phyloP scores from a whole-genome alignment of 2,113 vertebrate species.

The Bufo bufo region DNA sequence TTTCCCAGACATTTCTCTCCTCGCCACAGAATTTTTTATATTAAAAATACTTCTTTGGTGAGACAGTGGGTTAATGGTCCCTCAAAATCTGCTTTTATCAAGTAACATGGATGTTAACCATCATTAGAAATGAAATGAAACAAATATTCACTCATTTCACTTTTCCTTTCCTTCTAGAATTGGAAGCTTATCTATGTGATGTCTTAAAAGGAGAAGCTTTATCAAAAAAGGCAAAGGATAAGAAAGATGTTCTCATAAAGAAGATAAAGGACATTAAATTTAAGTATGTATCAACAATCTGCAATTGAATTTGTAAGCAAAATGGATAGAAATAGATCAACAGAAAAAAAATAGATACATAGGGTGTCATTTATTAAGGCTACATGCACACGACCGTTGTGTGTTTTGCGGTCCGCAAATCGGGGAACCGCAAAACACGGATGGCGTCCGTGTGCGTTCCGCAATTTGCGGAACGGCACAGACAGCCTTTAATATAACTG shows the following conservation, averaged over 20 bases:
- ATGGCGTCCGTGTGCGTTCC: too few relatives aligned
- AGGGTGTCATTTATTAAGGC: too few relatives aligned
- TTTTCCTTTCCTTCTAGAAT: constrained; percentile 75
- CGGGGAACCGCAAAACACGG: too few relatives aligned
- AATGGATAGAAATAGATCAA: not conserved
- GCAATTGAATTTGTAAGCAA: not conserved
- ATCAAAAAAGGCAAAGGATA: constrained; percentile 92
- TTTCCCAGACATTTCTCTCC: too few relatives aligned
- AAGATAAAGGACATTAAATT: constrained; percentile 87
- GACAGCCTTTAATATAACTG: too few relatives aligned
- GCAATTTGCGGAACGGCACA: too few relatives aligned
- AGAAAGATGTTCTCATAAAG: constrained; percentile 82
- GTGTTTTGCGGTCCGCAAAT: too few relatives aligned
- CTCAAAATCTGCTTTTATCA: not conserved
- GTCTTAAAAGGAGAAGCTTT: constrained; percentile 87
- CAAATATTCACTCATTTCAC: not conserved
- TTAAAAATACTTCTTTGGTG: not conserved
- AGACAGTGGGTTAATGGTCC: not conserved
- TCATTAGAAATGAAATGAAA: not conserved
- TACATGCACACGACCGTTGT: too few relatives aligned
- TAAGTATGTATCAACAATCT: constrained; percentile 63
- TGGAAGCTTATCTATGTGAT: constrained; percentile 84
- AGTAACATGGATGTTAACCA: not conserved
- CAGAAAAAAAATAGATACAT: not conserved
- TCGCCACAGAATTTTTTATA: too few relatives aligned